These are phyloP conservation scores for Acanthurus leucopareius DNA, from an alignment of 2,797 vertebrate genomes.

Conservation along the genomic window DNA sequence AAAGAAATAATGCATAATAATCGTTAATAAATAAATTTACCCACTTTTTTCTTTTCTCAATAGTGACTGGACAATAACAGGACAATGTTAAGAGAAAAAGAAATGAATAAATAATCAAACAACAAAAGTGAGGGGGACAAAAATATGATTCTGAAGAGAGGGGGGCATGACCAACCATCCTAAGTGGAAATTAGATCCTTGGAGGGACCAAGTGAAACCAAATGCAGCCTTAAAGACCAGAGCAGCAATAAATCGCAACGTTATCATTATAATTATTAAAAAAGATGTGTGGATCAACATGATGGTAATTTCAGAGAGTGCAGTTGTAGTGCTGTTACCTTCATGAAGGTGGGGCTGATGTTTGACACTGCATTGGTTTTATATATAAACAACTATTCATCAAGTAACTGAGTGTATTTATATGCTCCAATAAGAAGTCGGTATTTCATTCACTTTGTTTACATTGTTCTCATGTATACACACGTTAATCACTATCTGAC, in stretches of 20 bases:
- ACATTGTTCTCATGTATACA: background rate
- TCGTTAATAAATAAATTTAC: too few species aligned
- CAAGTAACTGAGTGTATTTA: background rate
- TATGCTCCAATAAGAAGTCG: background rate
- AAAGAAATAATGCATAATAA: too few species aligned
- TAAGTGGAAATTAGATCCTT: background rate
- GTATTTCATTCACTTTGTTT: background rate
- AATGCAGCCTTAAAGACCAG: background rate
- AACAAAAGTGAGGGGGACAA: background rate
- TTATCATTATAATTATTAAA: background rate
- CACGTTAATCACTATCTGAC: background rate
- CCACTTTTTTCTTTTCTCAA: too few species aligned
- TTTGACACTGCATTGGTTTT: background rate
- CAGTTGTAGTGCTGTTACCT: background rate
- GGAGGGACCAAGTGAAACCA: background rate
- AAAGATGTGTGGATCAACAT: background rate
- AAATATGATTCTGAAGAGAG: background rate
- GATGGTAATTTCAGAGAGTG: background rate
- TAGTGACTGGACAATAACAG: too few species aligned
- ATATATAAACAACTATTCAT: background rate
- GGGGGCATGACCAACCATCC: background rate
- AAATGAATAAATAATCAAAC: background rate
- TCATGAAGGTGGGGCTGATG: background rate
- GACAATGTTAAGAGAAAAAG: too few species aligned
- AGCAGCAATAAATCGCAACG: background rate